Conservation (phyloP, 2,113 vertebrate species). For the Phocoena phocoena region DNA sequence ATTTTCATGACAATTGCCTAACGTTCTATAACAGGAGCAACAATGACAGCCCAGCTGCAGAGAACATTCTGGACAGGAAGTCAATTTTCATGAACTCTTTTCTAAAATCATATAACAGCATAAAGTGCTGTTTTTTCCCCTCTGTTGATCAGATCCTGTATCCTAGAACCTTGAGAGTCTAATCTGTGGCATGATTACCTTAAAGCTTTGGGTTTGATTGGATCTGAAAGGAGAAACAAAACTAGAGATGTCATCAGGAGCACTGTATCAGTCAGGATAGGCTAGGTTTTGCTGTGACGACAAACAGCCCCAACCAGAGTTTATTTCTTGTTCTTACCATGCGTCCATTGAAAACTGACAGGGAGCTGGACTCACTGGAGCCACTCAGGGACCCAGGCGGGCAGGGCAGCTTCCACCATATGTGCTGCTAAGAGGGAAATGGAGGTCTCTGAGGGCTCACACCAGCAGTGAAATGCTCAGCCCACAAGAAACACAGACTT, state of each 20-base stretch:
- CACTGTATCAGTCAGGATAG: background rate
- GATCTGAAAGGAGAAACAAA: background rate
- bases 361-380: background rate
- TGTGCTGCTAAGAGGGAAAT: background rate
- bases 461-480: background rate
- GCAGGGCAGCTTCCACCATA: background rate
- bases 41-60: background rate
- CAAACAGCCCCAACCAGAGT: background rate
- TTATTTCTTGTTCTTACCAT: background rate
- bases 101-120: background rate
- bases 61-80: background rate
- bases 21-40: background rate
- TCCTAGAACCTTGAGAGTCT: background rate
- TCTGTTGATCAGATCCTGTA: background rate
- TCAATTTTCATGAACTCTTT: background rate
- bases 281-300: background rate
- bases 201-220: background rate
- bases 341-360: background rate
- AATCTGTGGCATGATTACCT: background rate
- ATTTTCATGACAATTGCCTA: background rate
- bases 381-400: background rate
- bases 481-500: background rate
- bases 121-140: background rate
- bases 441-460: background rate
- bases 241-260: background rate